Conservation (phyloP, 2,797 vertebrate genomes). For the Rhinophrynus dorsalis region DNA sequence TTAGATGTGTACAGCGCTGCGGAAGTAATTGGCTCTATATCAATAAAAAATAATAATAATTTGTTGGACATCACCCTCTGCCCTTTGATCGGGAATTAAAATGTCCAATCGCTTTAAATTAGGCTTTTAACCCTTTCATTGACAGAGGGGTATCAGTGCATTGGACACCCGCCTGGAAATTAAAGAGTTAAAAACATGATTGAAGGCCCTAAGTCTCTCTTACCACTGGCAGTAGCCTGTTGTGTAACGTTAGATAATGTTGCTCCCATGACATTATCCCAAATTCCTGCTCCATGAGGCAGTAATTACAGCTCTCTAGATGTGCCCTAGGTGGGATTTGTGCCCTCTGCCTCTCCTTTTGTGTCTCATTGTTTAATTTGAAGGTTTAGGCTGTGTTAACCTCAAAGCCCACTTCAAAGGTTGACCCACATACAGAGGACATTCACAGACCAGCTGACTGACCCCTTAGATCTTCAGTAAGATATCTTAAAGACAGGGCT, state of each 20-base stretch:
- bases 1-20: no score
- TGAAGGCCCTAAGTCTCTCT: background rate
- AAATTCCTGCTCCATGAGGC: slow-evolving; percentile 42
- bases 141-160: no score
- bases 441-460: slow-evolving; percentile 29
- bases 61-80: background rate
- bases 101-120: no score
- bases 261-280: slow-evolving; percentile 21
- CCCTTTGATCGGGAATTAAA: no score
- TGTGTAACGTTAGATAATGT: slow-evolving; percentile 26
- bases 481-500: no score
- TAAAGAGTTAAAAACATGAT: no score
- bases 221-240: slow-evolving; percentile 23
- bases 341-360: slow-evolving; percentile 17
- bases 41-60: no score
- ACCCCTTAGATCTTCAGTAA: slow-evolving; percentile 23
- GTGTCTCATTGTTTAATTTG: slow-evolving; percentile 23
- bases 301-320: slow-evolving; percentile 35
- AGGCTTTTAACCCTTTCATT: no score
- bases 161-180: no score
- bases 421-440: slow-evolving; percentile 28
- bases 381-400: slow-evolving; percentile 38
- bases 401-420: slow-evolving; percentile 24
- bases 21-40: no score
- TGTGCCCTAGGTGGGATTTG: slow-evolving; percentile 43